Base-by-base conservation (phyloP, 2,797 vertebrate species). In the Austrolebias charrua region DNA sequence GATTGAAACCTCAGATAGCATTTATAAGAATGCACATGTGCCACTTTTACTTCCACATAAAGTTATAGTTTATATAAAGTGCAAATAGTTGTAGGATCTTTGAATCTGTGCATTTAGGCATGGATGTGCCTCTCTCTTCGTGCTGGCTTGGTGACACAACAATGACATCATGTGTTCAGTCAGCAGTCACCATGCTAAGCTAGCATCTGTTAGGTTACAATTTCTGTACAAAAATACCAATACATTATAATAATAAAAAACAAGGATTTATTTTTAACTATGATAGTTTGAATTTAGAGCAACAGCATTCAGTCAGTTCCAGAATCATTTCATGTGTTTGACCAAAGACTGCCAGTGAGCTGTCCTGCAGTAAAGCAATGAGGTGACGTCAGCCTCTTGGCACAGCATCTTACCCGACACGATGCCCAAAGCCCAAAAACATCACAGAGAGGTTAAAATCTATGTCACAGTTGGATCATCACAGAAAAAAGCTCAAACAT, bases 151-250 rank as follows among this genome's bases (percentile, higher is more conserved):
- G 42, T 46, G 71, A 63, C 69, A 54, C 53, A 57, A 4, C 54
- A 6, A 10, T 81, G 75, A 82, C 77, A 63, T 63, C 58, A 63
- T 16, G 19, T 71, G 73, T 76, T 62, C 75, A 67, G 63, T 87
- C 80, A 87, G 83, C 85, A 69, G 51, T 67, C 73, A 58, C 67
- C 83, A 77, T 72, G 81, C 83, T 79, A 81, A 28, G 81, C 69
- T 63, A 55, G 80, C 85, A 82, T 81, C 79, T 87, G 87, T 66
- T 65, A 75, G 69, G 46, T 46, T 59, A 59, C 68, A 75, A 61
- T 56, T 60, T 44, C 44, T 31, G 55, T 52, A 20, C 44, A 33
- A 31, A 56, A 64, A n/a, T 46, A 53, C 50, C 16, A 61, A 52
- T 7, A 51, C n/a, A n/a, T n/a, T n/a, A n/a, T 13, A 40, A 12